Conservation (phyloP, 1,140 invertebrate genomes). For the Macrobrachium rosenbergii region DNA sequence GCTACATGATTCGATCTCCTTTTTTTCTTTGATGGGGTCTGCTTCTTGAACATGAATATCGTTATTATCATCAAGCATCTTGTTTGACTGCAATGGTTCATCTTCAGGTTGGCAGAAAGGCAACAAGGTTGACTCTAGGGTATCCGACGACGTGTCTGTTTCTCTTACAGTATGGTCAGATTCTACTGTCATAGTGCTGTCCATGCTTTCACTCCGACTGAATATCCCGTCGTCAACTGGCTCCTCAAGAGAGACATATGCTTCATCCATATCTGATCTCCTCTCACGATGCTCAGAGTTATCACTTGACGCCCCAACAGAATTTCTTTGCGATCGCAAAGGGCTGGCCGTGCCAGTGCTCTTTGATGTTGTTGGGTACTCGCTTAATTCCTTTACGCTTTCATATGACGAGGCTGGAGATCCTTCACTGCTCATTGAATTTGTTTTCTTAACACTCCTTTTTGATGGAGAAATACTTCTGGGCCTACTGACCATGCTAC, state of each 20-base stretch:
- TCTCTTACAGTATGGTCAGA: slow-evolving; percentile 61
- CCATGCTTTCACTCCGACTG: slow-evolving; percentile 64
- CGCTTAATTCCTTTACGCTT: slow-evolving; percentile 54
- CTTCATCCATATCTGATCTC: slow-evolving; percentile 59
- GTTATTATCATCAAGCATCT: no score
- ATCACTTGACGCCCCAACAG: slow-evolving; percentile 22
- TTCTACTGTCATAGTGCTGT: slow-evolving; percentile 58
- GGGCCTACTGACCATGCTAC: slow-evolving; percentile 16
- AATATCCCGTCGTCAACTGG: slow-evolving; percentile 55
- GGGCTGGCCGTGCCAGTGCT: not conserved
- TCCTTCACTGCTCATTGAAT: slow-evolving; percentile 56
- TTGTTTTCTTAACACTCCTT: slow-evolving; percentile 50
- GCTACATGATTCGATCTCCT: not conserved
- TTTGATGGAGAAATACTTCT: slow-evolving; percentile 61
- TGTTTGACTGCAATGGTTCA: slow-evolving; percentile 28
- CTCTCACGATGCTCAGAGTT: slow-evolving; percentile 32
- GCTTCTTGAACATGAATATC: not conserved
- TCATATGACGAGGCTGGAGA: slow-evolving; percentile 60
- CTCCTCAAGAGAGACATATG: slow-evolving; percentile 64
- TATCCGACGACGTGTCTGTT: slow-evolving; percentile 55
- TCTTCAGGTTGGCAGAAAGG: not conserved
- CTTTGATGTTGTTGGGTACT: slow-evolving; percentile 9
- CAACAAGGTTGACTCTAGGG: slow-evolving; percentile 39
- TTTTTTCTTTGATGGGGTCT: slow-evolving; percentile 7
- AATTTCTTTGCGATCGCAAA: slow-evolving; percentile 33